phyloP scores from a whole-genome alignment of 1,140 invertebrate genomes.

The Zaprionus ghesquierei region DNA sequence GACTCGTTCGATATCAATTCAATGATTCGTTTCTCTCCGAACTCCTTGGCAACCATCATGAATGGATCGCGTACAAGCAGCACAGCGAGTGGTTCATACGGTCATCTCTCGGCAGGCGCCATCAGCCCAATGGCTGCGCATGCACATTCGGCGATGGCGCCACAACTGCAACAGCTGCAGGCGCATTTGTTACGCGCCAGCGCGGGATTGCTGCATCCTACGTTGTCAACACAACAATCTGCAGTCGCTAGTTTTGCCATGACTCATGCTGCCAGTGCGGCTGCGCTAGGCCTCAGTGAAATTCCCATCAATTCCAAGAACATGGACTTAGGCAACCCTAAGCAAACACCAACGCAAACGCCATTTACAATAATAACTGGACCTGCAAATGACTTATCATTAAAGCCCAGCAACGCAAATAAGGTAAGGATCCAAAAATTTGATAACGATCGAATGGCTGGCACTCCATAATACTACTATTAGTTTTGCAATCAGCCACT shows the following conservation, averaged over 20 bases:
- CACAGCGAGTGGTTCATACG: conserved; percentile 94
- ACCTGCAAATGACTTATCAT: conserved; percentile 22
- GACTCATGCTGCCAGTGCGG: conserved; percentile 60
- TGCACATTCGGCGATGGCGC: conserved; percentile 86
- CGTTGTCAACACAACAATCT: conserved; percentile 83
- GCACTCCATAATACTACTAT: neutral
- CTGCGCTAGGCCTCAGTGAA: conserved; percentile 40
- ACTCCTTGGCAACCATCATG: conserved; percentile 94
- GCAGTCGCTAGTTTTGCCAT: conserved; percentile 82
- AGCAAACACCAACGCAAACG: conserved; percentile 45
- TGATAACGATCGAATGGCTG: no score
- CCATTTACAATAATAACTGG: neutral
- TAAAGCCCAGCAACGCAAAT: conserved; percentile 1
- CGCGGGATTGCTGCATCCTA: conserved; percentile 85
- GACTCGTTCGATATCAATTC: conserved; percentile 97
- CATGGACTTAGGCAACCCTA: conserved; percentile 9
- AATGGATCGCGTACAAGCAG: conserved; percentile 93
- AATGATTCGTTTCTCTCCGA: conserved; percentile 97
- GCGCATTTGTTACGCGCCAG: conserved; percentile 88
- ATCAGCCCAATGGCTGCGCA: conserved; percentile 84
- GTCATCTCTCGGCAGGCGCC: conserved; percentile 93
- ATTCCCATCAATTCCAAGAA: conserved; percentile 37
- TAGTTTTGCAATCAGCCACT: no score
- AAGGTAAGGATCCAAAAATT: neutral
- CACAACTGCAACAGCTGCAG: conserved; percentile 90